phyloP scores from a whole-genome alignment of 2,113 vertebrate species.

The Albula glossodonta region DNA sequence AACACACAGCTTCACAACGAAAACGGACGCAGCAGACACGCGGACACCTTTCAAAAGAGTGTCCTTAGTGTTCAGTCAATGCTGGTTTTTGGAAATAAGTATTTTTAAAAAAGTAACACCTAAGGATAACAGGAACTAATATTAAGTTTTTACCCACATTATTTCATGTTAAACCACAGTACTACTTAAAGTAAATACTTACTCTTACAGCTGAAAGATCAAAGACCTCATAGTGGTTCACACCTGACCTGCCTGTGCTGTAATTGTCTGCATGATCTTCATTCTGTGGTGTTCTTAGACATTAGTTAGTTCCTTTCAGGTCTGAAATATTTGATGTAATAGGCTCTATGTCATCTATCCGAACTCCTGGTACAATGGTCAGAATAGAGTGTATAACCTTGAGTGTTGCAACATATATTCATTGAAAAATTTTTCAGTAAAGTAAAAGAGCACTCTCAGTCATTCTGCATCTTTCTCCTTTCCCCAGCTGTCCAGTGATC shows the following conservation, averaged over 20 bases:
- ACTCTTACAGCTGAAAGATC: not conserved
- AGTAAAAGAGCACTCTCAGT: not conserved
- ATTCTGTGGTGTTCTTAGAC: not conserved
- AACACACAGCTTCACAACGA: not conserved
- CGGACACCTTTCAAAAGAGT: not conserved
- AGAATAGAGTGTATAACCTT: no score
- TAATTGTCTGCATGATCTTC: not conserved
- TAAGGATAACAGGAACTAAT: no score
- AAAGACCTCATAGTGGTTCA: not conserved
- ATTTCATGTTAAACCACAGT: no score
- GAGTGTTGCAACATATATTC: no score
- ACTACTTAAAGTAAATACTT: no score
- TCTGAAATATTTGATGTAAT: no score
- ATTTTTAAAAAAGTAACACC: not conserved
- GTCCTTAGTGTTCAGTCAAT: not conserved
- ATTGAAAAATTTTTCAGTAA: not conserved
- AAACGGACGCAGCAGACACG: not conserved
- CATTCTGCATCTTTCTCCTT: not conserved
- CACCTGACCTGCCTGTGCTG: not conserved
- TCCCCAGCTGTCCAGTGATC: slow-evolving; percentile 55
- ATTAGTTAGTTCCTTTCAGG: no score
- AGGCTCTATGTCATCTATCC: no score
- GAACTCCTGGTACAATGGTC: no score
- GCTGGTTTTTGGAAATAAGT: not conserved
- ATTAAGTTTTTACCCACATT: not conserved